A percentile compares a stretch with the other conserved stretches of the same genome.
phyloP scores from a whole-genome alignment of 2,797 vertebrate genomes.

The Arnoldichthys spilopterus region DNA sequence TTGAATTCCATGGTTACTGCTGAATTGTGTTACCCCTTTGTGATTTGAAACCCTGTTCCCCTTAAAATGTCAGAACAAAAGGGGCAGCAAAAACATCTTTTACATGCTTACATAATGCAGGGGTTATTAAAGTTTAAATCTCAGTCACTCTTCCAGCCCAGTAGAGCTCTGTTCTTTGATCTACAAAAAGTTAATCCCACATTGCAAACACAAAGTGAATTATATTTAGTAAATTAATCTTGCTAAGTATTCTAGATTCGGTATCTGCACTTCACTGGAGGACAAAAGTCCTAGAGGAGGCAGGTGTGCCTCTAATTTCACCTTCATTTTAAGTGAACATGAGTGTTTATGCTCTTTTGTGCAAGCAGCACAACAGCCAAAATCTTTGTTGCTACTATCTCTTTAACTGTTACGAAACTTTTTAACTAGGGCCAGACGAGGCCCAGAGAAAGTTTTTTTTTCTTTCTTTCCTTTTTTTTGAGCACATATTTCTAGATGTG shows the following conservation, averaged over 20 bases:
- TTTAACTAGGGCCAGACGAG: background rate
- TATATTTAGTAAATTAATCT: background rate
- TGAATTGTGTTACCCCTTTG: background rate
- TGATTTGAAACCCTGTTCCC: background rate
- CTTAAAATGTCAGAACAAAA: constrained; percentile 5
- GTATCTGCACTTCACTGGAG: background rate
- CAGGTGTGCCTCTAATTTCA: background rate
- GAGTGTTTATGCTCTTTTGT: background rate
- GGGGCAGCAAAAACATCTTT: background rate
- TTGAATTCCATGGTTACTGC: constrained; percentile 10
- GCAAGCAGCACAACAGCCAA: background rate
- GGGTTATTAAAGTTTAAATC: background rate
- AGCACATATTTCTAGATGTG: constrained; percentile 22
- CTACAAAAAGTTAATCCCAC: constrained; percentile 1
- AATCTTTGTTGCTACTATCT: background rate
- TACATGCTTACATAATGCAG: background rate
- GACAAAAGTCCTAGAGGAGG: background rate
- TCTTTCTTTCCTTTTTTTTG: background rate
- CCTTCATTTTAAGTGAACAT: background rate
- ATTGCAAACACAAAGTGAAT: background rate
- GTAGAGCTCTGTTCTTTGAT: background rate
- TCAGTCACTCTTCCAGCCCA: background rate
- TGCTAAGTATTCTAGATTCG: background rate
- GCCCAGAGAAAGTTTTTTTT: background rate
- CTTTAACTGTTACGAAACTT: constrained; percentile 9